A percentile compares a stretch with the other conserved stretches of the same genome.
Evolutionary conservation across 2,888 invertebrate genomes (phyloP).

Genomic region (Rhorus exstirpatorius): DNA sequence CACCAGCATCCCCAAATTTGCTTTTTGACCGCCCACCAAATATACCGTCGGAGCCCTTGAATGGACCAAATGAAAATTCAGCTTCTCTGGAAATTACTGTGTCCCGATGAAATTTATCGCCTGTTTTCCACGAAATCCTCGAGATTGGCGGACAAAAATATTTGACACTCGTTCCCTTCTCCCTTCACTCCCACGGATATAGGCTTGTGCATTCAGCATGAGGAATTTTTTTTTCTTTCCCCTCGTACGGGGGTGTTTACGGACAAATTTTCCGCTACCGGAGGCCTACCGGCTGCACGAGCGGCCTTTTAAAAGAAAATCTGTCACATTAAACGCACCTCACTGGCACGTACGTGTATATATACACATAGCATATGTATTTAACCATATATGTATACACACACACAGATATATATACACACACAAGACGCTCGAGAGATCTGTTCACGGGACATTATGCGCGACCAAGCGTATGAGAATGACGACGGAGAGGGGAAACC

Average conservation of each 20-base stretch:
- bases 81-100: neutral
- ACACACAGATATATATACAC: neutral
- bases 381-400: neutral
- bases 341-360: slow-evolving; percentile 43
- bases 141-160: slow-evolving; percentile 25
- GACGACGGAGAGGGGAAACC: neutral
- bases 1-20: neutral
- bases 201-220: neutral
- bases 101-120: slow-evolving; percentile 46
- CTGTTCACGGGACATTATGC: slow-evolving; percentile 72
- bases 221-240: slow-evolving; percentile 17
- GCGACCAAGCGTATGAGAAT: slow-evolving; percentile 74
- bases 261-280: slow-evolving; percentile 65
- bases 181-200: slow-evolving; percentile 8
- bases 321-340: slow-evolving; percentile 49
- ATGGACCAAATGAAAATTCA: slow-evolving; percentile 1
- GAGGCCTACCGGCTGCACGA: slow-evolving; percentile 63
- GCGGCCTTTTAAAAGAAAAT: slow-evolving; percentile 60
- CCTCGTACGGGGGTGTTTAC: slow-evolving; percentile 52
- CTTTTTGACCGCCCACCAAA: neutral
- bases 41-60: neutral
- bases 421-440: slow-evolving; percentile 25
- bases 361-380: neutral
- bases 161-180: neutral
- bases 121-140: slow-evolving; percentile 39